Base-by-base conservation (phyloP, 2,888 invertebrate species). In the Drosophila birchii region DNA sequence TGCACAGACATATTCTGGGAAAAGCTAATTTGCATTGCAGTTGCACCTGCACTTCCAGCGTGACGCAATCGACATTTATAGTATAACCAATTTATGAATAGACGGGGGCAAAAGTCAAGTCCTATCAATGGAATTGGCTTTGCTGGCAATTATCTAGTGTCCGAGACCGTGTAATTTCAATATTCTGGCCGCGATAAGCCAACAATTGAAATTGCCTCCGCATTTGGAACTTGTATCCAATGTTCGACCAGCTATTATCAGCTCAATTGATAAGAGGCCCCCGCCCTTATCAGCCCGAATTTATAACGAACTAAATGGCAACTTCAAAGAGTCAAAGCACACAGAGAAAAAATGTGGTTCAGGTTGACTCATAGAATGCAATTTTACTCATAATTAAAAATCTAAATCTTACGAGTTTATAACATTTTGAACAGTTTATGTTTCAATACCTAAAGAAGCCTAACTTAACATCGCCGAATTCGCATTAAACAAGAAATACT, bases 81-180 rank as follows among this genome's bases (percentile, higher is more conserved):
- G 34, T 36, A 53, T 23, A 36, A 23, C 34, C 51, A 16, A 53
- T 53, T 53, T 53, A 51, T 34, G 23, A 53, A 34, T 43, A 43
- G 57, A 16, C n/a, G 41, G 57, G 86, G 63, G 49, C 81, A 84
- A 86, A 81, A 68, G 87, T 81, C 73, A 58, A 7, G n/a, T 29
- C 45, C 43, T 55, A 56, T 67, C 53, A 29, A 36, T 51, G 66
- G 23, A 49, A 45, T 38, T 51, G 64, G 34, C 43, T 43, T 44
- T 61, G 47, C 39, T 47, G 32, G 36, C 58, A 64, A 75, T 84
- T 88, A 88, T 78, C 84, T 79, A 62, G 45, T 75, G 75, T 73
- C 61, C 72, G 58, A 78, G 18, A 69, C 57, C 66, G 56, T 85
- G 85, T 88, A 86, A 86, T 81, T 86, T 55, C 70, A 49, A 69